Conservation (phyloP, 2,113 vertebrate genomes). For the Pteronura brasiliensis region DNA sequence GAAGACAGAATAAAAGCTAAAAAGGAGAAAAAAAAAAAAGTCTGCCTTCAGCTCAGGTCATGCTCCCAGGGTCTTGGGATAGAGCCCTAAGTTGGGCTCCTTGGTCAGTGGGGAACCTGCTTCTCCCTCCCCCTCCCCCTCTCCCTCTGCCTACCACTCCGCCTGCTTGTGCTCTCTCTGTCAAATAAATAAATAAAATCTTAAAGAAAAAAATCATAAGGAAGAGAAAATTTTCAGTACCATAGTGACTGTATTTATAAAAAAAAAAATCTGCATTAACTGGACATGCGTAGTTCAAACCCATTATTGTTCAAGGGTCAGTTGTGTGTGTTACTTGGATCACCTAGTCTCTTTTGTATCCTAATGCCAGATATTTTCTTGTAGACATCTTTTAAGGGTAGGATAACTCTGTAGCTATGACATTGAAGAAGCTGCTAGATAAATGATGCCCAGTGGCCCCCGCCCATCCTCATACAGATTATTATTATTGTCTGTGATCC, state of each 20-base stretch:
- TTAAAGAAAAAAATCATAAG: background rate
- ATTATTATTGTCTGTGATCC: background rate
- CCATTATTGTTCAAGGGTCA: background rate
- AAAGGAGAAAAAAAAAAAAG: background rate
- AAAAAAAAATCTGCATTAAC: background rate
- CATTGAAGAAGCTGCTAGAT: background rate
- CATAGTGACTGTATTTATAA: background rate
- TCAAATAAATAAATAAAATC: background rate
- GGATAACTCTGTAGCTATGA: background rate
- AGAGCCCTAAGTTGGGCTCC: too few relatives aligned
- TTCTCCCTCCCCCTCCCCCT: too few relatives aligned
- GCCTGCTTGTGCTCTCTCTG: background rate
- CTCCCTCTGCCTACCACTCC: too few relatives aligned
- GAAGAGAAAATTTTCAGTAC: background rate
- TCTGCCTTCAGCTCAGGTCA: too few relatives aligned
- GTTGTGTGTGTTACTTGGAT: background rate
- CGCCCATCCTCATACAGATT: background rate
- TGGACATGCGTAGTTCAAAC: background rate
- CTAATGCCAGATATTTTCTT: background rate
- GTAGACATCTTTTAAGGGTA: background rate
- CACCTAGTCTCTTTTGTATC: background rate
- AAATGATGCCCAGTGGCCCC: background rate
- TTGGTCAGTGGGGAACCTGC: too few relatives aligned
- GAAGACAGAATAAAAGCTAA: background rate
- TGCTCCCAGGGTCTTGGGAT: too few relatives aligned